Conservation (phyloP, 2,113 vertebrate species). For the Tonatia bakeri region DNA sequence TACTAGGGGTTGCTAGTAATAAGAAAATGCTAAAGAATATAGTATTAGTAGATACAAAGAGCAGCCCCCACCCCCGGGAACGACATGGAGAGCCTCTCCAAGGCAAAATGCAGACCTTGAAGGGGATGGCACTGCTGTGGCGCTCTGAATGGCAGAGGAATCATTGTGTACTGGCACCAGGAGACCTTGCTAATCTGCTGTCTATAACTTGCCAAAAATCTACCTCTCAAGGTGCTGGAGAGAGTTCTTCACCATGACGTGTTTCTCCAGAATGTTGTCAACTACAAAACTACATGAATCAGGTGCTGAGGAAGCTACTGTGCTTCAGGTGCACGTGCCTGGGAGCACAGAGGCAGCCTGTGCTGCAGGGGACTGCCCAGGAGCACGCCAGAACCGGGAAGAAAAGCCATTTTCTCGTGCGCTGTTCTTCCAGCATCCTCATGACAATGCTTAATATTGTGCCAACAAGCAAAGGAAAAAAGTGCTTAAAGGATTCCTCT, state of each 20-base stretch:
- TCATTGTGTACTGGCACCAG: neutral
- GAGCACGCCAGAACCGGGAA: too few species aligned
- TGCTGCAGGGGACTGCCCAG: neutral
- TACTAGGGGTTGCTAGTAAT: neutral
- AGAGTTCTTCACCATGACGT: neutral
- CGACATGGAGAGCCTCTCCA: neutral
- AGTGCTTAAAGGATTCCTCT: neutral
- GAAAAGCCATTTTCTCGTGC: neutral
- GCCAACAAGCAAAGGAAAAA: neutral
- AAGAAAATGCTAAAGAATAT: neutral
- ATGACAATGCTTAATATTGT: neutral
- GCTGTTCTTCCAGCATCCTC: neutral
- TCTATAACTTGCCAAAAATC: neutral
- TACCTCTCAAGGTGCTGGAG: neutral
- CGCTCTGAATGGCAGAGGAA: neutral
- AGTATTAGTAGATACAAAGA: neutral
- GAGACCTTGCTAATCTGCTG: neutral
- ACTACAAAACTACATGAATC: accelerated
- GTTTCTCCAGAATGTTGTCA: neutral
- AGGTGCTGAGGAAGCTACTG: neutral
- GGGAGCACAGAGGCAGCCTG: neutral
- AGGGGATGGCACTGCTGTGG: neutral
- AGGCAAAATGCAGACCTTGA: neutral
- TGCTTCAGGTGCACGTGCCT: accelerated
- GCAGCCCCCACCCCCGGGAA: accelerated